Percentiles rank a stretch among this genome's conserved stretches.
These are phyloP conservation scores for Seira ritae DNA, from an alignment of 2,888 invertebrate genomes.

Conservation along the genomic window DNA sequence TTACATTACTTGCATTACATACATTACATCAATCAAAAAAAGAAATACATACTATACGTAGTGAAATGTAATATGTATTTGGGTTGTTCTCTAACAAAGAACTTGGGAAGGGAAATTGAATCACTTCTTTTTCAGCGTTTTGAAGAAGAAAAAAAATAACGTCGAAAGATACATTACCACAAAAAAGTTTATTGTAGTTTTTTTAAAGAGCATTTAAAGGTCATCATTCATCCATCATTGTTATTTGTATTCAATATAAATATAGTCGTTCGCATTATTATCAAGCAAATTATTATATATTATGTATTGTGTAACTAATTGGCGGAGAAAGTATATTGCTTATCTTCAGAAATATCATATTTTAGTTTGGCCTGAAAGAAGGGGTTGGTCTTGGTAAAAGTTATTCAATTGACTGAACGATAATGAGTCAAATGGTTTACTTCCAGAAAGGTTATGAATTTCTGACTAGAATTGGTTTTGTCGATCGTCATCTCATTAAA, in stretches of 20 bases:
- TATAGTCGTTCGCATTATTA: neutral
- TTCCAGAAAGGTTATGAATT: no score
- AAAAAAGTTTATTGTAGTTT: slow-evolving; percentile 33
- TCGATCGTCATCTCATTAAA: no score
- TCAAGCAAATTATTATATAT: neutral
- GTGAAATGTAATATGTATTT: slow-evolving; percentile 43
- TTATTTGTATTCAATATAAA: neutral
- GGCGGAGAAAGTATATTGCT: no score
- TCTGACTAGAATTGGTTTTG: no score
- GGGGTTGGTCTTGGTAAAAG: no score
- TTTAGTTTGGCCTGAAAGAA: no score
- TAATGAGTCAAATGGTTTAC: no score
- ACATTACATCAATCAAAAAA: slow-evolving; percentile 30
- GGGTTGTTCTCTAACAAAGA: slow-evolving; percentile 1
- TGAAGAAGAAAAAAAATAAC: slow-evolving; percentile 33
- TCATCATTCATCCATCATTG: neutral
- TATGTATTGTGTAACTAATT: no score
- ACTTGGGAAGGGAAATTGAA: slow-evolving; percentile 33
- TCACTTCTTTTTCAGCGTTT: slow-evolving; percentile 39
- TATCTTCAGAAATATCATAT: no score
- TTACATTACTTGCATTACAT: slow-evolving; percentile 41
- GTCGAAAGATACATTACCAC: slow-evolving; percentile 26
- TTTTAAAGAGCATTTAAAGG: slow-evolving; percentile 19
- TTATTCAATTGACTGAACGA: no score
- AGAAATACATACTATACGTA: slow-evolving; percentile 45